Conservation (phyloP, 1,140 invertebrate genomes). For the Drosophila erecta region DNA sequence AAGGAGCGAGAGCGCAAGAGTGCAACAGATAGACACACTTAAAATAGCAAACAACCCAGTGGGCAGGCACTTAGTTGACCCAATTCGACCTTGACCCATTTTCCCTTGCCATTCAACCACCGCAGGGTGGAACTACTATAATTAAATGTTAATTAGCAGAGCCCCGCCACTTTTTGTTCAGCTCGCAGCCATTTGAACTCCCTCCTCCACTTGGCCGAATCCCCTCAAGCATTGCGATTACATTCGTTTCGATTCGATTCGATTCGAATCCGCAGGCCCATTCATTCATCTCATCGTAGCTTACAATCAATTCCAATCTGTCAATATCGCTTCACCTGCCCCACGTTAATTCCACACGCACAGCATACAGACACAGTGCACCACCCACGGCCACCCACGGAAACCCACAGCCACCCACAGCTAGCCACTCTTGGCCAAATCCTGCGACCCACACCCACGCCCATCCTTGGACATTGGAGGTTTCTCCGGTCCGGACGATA, state of each 20-base stretch:
- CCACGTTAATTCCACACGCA: constrained; percentile 20
- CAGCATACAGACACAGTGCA: background rate
- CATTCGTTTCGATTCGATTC: background rate
- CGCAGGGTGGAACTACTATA: constrained; percentile 27
- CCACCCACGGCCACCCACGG: constrained; percentile 5
- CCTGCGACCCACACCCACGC: background rate
- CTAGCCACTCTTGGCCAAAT: constrained; percentile 12
- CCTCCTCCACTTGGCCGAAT: constrained; percentile 10
- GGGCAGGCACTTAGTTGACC: constrained; percentile 64
- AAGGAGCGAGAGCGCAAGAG: constrained; percentile 9
- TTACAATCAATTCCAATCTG: constrained; percentile 62
- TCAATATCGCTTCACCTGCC: constrained; percentile 57
- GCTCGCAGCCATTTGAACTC: constrained; percentile 22
- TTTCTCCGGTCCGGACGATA: constrained; percentile 42
- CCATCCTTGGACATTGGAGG: constrained; percentile 15
- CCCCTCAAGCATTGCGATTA: constrained; percentile 17
- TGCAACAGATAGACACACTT: constrained; percentile 55
- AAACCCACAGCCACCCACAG: constrained; percentile 4
- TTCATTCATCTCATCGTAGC: constrained; percentile 55
- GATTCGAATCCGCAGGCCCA: constrained; percentile 26
- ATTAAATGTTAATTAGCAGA: constrained; percentile 53
- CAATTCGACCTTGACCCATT: constrained; percentile 79
- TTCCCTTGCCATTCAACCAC: constrained; percentile 18
- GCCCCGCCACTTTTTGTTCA: constrained; percentile 1
- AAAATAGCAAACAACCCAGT: constrained; percentile 72